Base-by-base conservation (phyloP, 2,113 vertebrate genomes). In the Polypterus bichir region DNA sequence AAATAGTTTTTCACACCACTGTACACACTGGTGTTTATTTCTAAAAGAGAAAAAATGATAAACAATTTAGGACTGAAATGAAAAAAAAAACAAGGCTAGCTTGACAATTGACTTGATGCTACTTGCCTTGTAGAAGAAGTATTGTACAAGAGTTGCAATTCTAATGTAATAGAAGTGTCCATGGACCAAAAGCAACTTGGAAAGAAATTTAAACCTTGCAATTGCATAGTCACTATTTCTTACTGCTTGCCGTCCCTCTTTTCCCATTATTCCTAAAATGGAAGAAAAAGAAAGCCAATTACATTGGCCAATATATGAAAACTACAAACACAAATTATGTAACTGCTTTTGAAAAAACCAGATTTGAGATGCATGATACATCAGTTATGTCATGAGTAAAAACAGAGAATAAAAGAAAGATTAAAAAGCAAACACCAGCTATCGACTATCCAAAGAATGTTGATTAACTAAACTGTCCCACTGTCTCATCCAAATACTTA, bases 141-240 rank as follows among this genome's bases (percentile, higher is more conserved):
- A 98, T 86, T 98, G 94, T 89, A 98, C 96, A 86, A 98, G 94
- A 53, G 92, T 97, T 69, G 94, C 88, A 91, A 98, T 92, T 84
- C 96, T 91, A 87, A 98, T 87, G 79, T 98, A 98, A 84, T 99
- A 99, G 89, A 95, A 93, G 83, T 99, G 96, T 66, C 96, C 96
- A 66, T 98, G 96, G 81, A 97, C 96, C 81, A 99, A 86, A 78
- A 99, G 89, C 60, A 99, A 81, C 83, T 97, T 97, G 69, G 93
- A 83, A 69, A 99, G 89, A 79, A 97, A 98, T 81, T 87, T 94
- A 81, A 99, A 99, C 74, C 96, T 89, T 69, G 94, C 93, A 70
- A 99, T 91, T 91, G 96, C 96, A 97, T 98, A 99, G 90, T 99
- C 96, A 74, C 95, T 98, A 83, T 98, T 99, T 77, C 95, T 85